Conservation (phyloP, 2,888 invertebrate species). For the Himalopsyche tibetana region DNA sequence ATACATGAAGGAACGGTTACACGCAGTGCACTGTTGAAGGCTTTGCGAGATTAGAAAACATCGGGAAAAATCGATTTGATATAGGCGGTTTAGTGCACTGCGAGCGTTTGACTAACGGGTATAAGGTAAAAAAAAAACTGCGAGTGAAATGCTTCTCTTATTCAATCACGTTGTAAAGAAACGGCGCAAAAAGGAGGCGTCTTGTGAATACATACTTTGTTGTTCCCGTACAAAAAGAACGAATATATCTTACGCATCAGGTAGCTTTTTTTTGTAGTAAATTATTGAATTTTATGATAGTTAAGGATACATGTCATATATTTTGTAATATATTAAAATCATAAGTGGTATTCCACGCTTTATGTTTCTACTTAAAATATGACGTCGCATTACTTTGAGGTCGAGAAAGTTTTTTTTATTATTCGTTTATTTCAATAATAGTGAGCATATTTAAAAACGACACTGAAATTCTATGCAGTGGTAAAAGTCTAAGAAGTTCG, state of each 20-base stretch:
- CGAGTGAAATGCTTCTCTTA: neutral
- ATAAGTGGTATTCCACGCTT: too few species aligned
- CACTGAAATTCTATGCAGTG: too few species aligned
- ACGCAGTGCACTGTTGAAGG: neutral
- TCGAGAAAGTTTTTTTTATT: too few species aligned
- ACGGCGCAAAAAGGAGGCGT: neutral
- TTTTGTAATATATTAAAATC: too few species aligned
- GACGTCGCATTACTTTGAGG: too few species aligned
- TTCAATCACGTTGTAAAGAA: conserved; percentile 6
- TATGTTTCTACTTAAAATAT: too few species aligned
- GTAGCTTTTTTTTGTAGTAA: too few species aligned
- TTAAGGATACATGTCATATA: too few species aligned
- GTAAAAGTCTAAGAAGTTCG: too few species aligned
- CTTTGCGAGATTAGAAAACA: neutral
- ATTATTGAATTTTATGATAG: too few species aligned
- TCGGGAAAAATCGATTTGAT: neutral
- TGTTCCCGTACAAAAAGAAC: neutral
- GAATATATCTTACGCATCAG: neutral
- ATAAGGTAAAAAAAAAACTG: neutral
- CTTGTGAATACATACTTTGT: neutral
- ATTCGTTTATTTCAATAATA: too few species aligned
- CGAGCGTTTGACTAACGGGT: neutral
- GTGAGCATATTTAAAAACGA: too few species aligned
- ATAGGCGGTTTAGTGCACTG: neutral
- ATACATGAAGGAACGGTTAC: neutral